phyloP scores from a whole-genome alignment of 2,797 vertebrate genomes.

The Ctenosaura bakeri region DNA sequence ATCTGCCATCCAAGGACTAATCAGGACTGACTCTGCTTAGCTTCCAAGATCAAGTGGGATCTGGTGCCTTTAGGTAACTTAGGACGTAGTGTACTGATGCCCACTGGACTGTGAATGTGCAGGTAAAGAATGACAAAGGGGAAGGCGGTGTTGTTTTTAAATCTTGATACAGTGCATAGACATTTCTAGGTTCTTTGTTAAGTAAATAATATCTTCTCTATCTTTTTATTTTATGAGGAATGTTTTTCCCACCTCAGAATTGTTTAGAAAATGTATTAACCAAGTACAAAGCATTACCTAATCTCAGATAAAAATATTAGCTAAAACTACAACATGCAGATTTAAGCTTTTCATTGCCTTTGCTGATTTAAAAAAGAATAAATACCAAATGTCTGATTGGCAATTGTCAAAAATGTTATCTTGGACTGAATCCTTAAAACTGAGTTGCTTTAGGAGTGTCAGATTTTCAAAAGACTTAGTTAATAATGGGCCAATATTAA shows the following conservation, averaged over 20 bases:
- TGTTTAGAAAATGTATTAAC: conserved; percentile 42
- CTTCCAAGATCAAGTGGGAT: too few relatives aligned
- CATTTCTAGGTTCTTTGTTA: background rate
- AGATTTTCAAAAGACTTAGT: conserved; percentile 59
- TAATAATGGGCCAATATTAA: conserved; percentile 63
- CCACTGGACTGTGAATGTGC: background rate
- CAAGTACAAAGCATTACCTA: conserved; percentile 29
- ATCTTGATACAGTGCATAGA: background rate
- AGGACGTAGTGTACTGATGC: too few relatives aligned
- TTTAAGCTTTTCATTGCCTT: conserved; percentile 38
- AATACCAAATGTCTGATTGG: conserved; percentile 24
- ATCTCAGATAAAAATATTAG: conserved; percentile 8
- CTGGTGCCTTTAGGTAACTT: too few relatives aligned
- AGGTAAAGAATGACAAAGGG: background rate
- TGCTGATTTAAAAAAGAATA: background rate
- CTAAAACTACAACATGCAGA: conserved; percentile 38
- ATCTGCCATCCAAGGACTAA: too few relatives aligned
- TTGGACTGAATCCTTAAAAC: conserved; percentile 1
- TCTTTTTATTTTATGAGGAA: conserved; percentile 36
- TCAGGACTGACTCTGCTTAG: too few relatives aligned
- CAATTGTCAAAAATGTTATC: conserved; percentile 16
- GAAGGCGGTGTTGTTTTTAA: background rate
- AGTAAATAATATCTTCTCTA: conserved; percentile 9
- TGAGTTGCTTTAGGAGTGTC: conserved; percentile 61
- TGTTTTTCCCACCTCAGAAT: conserved; percentile 40